Evolutionary conservation across 2,888 invertebrate species (phyloP).

Genomic region (Pheosia tremula): DNA sequence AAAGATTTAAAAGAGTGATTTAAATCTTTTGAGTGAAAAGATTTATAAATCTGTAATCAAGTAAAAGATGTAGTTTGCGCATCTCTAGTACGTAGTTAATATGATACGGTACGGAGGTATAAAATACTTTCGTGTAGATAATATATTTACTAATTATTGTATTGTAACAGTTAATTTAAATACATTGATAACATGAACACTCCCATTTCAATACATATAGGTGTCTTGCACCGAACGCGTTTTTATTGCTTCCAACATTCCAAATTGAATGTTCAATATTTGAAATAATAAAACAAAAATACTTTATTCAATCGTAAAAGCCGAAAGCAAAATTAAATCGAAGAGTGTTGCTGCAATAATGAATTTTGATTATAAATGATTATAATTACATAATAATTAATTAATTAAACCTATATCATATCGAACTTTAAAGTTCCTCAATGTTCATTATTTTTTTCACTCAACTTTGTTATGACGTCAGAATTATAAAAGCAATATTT

Average conservation of each 20-base stretch:
- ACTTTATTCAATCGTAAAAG: conserved; percentile 23
- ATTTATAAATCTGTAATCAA: no score
- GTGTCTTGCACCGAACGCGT: conserved; percentile 37
- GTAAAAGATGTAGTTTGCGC: no score
- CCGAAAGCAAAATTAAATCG: background rate
- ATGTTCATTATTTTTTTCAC: no score
- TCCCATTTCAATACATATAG: conserved; percentile 32
- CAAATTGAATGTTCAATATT: conserved; percentile 19
- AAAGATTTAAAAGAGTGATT: no score
- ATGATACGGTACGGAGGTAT: conserved; percentile 38
- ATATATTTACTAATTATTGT: conserved; percentile 32
- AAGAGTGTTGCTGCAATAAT: no score
- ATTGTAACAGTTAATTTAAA: conserved; percentile 20
- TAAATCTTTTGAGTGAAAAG: no score
- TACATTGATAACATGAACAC: conserved; percentile 39
- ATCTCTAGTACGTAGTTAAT: conserved; percentile 22
- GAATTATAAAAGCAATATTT: background rate
- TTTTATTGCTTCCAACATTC: conserved; percentile 33
- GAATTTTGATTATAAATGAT: no score
- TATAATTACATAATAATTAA: no score
- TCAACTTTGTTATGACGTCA: no score
- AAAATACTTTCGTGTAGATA: conserved; percentile 44
- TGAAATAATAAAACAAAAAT: conserved; percentile 16
- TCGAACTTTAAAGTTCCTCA: no score
- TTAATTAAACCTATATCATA: no score